phyloP scores from a whole-genome alignment of 2,888 invertebrate species.

The Cordylochernes scorpioides region DNA sequence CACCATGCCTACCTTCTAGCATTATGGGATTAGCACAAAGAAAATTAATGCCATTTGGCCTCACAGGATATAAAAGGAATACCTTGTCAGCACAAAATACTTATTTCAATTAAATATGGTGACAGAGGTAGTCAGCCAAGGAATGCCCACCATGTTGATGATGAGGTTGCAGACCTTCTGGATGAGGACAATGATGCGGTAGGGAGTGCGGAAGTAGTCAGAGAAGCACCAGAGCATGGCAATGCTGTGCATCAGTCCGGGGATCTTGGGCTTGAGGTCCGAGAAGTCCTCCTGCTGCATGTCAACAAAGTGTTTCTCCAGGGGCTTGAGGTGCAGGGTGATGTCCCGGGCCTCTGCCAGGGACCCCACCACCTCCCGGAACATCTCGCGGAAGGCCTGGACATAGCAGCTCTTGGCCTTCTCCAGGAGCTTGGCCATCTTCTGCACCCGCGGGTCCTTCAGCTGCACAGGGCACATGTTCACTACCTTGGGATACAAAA shows the following conservation, averaged over 20 bases:
- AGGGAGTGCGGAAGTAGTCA: conserved; percentile 55
- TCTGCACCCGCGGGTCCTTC: conserved; percentile 34
- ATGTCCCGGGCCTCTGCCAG: conserved; percentile 76
- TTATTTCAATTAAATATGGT: conserved; percentile 2
- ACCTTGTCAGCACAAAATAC: too few species aligned
- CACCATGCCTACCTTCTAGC: too few species aligned
- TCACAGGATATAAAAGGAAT: too few species aligned
- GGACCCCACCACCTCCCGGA: conserved; percentile 61
- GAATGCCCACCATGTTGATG: conserved; percentile 41
- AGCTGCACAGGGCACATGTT: too few species aligned
- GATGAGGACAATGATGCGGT: conserved; percentile 58
- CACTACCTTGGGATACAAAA: too few species aligned
- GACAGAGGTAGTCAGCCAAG: conserved; percentile 1
- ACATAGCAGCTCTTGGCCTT: conserved; percentile 74
- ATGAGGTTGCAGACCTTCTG: conserved; percentile 71
- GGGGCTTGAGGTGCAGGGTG: conserved; percentile 50
- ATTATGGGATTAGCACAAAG: too few species aligned
- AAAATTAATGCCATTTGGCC: too few species aligned
- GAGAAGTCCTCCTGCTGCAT: conserved; percentile 55
- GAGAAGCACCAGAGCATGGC: conserved; percentile 75
- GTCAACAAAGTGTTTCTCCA: conserved; percentile 46
- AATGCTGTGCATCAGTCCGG: conserved; percentile 55
- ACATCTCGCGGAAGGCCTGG: conserved; percentile 61
- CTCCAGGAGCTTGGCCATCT: conserved; percentile 73
- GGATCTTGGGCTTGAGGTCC: conserved; percentile 45